Conservation (phyloP, 2,888 invertebrate genomes). For the Steinernema carpocapsae region DNA sequence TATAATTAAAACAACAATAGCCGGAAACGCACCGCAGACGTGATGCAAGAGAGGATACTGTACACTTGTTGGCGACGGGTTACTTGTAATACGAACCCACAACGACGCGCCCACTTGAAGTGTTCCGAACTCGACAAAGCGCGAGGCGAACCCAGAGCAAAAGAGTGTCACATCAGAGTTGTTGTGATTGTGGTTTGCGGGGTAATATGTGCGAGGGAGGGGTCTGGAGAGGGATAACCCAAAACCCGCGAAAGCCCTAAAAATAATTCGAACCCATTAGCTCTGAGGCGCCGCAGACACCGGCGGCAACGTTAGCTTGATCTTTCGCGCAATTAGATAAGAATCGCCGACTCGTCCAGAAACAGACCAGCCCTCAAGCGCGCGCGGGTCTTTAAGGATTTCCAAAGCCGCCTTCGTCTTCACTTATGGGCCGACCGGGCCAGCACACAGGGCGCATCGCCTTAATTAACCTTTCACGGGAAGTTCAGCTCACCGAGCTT, state of each 20-base stretch:
- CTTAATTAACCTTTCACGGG: slow-evolving; percentile 33
- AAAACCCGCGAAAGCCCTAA: slow-evolving; percentile 23
- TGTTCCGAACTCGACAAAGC: slow-evolving; percentile 17
- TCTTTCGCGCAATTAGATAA: slow-evolving; percentile 35
- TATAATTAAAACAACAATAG: slow-evolving; percentile 13
- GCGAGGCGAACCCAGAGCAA: neutral
- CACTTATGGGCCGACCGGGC: no score
- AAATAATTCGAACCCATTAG: slow-evolving; percentile 25
- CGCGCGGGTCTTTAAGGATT: slow-evolving; percentile 10
- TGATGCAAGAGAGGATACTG: slow-evolving; percentile 15
- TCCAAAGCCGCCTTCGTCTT: slow-evolving; percentile 3
- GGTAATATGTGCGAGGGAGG: neutral
- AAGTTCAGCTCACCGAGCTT: slow-evolving; percentile 31
- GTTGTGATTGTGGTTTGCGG: neutral
- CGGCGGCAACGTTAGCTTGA: slow-evolving; percentile 18
- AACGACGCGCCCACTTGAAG: slow-evolving; percentile 10
- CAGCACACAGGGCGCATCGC: neutral
- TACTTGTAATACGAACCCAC: slow-evolving; percentile 10
- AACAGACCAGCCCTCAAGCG: neutral
- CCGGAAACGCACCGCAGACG: neutral
- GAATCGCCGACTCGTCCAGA: slow-evolving; percentile 8
- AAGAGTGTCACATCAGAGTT: neutral
- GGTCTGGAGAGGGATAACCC: slow-evolving; percentile 3
- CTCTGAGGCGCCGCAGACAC: neutral
- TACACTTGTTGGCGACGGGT: slow-evolving; percentile 27